Evolutionary conservation across 2,113 vertebrate species (phyloP).

Genomic region (Motacilla tschutschensis): DNA sequence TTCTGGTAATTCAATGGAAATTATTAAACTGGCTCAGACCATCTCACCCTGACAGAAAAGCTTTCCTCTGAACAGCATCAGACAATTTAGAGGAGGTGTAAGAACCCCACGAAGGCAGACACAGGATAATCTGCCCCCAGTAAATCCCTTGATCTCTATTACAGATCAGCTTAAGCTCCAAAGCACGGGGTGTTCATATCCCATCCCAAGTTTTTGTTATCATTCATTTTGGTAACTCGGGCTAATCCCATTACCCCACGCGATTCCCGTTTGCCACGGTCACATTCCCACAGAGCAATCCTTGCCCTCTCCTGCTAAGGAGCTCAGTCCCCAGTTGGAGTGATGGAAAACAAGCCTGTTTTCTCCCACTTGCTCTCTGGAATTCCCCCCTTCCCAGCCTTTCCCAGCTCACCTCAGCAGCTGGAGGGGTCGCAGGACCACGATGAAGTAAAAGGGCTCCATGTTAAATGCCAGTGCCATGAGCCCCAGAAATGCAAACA

Average conservation of each 20-base stretch:
- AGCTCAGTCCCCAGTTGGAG: not conserved
- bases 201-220: constrained; percentile 56
- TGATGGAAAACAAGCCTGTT: not conserved
- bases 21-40: constrained; percentile 42
- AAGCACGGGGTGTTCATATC: constrained; percentile 21
- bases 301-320: constrained; percentile 19
- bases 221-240: not conserved
- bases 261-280: not conserved
- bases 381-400: not conserved
- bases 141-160: constrained; percentile 62
- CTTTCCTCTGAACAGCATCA: constrained; percentile 54
- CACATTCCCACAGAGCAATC: constrained; percentile 22
- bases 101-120: constrained; percentile 54
- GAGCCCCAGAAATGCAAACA: constrained; percentile 91
- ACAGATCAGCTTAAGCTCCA: constrained; percentile 63
- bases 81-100: constrained; percentile 53
- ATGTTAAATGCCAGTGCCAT: constrained; percentile 89
- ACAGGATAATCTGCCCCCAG: constrained; percentile 54
- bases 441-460: constrained; percentile 96
- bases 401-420: constrained; percentile 82
- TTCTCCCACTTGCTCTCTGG: not conserved
- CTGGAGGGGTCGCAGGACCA: constrained; percentile 91
- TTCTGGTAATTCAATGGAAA: constrained; percentile 57
- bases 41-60: constrained; percentile 34
- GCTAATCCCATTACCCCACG: constrained; percentile 48